phyloP scores from a whole-genome alignment of 1,140 invertebrate species.

The Pectinophora gossypiella region DNA sequence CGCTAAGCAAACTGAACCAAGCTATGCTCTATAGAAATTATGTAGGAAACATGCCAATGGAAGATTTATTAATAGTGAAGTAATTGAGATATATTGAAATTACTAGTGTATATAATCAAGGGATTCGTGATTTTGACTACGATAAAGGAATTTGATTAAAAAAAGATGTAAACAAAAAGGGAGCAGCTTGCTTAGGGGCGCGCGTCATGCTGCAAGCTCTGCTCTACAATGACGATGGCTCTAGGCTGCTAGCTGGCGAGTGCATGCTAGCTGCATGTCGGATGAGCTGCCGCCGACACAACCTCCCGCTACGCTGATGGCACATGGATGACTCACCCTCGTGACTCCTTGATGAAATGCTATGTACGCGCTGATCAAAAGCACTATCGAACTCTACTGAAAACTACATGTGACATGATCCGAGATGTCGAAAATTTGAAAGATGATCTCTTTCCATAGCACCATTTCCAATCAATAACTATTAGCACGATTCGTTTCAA shows the following conservation, averaged over 20 bases:
- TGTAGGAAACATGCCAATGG: not conserved
- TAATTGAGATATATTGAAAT: not conserved
- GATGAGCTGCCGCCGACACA: not conserved
- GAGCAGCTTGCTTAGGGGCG: conserved; percentile 52
- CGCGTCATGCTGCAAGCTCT: conserved; percentile 52
- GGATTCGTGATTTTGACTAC: not conserved
- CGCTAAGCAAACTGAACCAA: conserved; percentile 59
- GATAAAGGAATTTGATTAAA: not conserved
- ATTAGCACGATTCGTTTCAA: conserved; percentile 41
- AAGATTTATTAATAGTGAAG: not conserved
- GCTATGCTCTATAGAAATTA: conserved; percentile 4
- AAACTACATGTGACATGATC: conserved; percentile 45
- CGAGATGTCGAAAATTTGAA: conserved; percentile 27
- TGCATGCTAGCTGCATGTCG: conserved; percentile 18
- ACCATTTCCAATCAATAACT: conserved; percentile 54
- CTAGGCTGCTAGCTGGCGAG: conserved; percentile 25
- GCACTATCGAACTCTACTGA: conserved; percentile 54
- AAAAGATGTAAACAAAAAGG: conserved; percentile 16
- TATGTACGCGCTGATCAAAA: conserved; percentile 36
- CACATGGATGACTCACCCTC: conserved; percentile 57
- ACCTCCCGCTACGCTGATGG: conserved; percentile 45
- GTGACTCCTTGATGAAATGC: conserved; percentile 38
- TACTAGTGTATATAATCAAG: not conserved
- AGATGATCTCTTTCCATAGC: conserved; percentile 48
- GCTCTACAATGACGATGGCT: conserved; percentile 54